Base-by-base conservation (phyloP, 2,888 invertebrate genomes). In the Chloromyia formosa region DNA sequence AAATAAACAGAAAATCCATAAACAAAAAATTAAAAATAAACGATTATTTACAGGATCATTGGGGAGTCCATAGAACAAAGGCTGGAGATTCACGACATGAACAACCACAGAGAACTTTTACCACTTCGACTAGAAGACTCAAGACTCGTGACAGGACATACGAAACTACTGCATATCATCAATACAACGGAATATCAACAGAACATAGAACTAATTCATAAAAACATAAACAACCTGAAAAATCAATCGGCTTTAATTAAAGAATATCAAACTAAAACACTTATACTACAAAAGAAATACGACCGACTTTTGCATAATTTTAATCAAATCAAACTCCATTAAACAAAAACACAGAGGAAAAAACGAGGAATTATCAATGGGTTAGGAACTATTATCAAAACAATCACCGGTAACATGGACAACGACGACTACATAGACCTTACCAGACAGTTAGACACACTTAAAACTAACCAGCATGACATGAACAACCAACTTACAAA, bases 401-500 rank as follows among this genome's bases (percentile, higher is more conserved):
- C 56, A 20, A 77, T 77, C 23, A 77, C 76, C 5, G 75, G 75
- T 3, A 76, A 76, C 27, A 40, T 76, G 45, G 73, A 77, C 53
- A 69, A 61, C 12, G 60, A 62, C 27, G 75, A 77, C 53, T n/a
- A n/a, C n/a, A n/a, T n/a, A n/a, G n/a, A n/a, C n/a, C n/a, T n/a
- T n/a, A n/a, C n/a, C n/a, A n/a, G n/a, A n/a, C n/a, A n/a, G n/a
- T n/a, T n/a, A n/a, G n/a, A n/a, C n/a, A n/a, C n/a, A n/a, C n/a
- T n/a, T n/a, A n/a, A n/a, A n/a, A n/a, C n/a, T n/a, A n/a, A n/a
- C n/a, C n/a, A n/a, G n/a, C n/a, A n/a, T n/a, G n/a, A n/a, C n/a
- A n/a, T n/a, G n/a, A n/a, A n/a, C n/a, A n/a, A n/a, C n/a, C n/a
- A n/a, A n/a, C n/a, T n/a, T n/a, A n/a, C n/a, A n/a, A n/a, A n/a